Base-by-base conservation (phyloP, 2,888 invertebrate species). In the Athalia rosae region DNA sequence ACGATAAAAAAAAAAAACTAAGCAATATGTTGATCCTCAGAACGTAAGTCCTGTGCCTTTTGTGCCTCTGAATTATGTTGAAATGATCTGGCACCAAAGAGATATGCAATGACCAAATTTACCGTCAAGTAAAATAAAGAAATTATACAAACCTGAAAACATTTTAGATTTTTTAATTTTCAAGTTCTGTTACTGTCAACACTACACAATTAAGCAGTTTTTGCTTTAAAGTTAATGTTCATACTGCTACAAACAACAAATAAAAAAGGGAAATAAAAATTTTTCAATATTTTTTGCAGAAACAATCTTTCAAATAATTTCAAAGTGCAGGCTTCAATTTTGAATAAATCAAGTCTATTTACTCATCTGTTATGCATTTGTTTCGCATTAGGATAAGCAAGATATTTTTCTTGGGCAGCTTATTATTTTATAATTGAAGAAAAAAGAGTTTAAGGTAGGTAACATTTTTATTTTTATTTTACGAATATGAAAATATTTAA, bases 1-100 rank as follows among this genome's bases (percentile, higher is more conserved):
- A n/a, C n/a, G n/a, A n/a, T n/a, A n/a, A n/a, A n/a, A 59, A n/a
- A 59, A 67, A 61, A 69, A 48, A 48, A 45, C 28, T 61, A 61
- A 41, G 11, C 50, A 61, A 74, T 58, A 53, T 71, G 48, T n/a
- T 71, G 45, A 71, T 71, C 58, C 71, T 71, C 43, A 58, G 45
- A 76, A 78, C 56, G 66, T 78, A 79, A 82, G 77, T 79, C 80
- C 79, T 78, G 82, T 82, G 82, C 82, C 82, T 81, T 82, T 81
- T 79, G 79, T 82, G 81, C 74, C 80, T 81, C 79, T 79, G 80
- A 77, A 81, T 82, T 78, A 78, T 76, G 79, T 80, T 69, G 61
- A 80, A 66, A 74, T 56, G 13, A 74, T 74, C 61, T 74, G 74
- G 74, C 61, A 74, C 74, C 48, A 74, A 74, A 74, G 74, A 61